phyloP scores from a whole-genome alignment of 2,888 invertebrate species.

The Agriotes lineatus region DNA sequence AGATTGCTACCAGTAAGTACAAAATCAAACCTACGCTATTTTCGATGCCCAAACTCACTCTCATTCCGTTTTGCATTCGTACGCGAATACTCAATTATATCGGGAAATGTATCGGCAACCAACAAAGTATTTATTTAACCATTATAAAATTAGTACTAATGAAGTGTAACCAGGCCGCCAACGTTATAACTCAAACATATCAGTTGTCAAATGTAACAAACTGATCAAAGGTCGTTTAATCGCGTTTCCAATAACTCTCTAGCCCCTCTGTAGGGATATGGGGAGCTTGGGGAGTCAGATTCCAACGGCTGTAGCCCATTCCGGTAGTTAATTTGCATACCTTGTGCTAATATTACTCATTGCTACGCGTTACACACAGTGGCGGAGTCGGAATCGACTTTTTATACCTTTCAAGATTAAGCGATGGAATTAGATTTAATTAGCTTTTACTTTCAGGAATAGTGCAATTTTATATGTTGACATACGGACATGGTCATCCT shows the following conservation, averaged over 20 bases:
- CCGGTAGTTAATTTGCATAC: constrained; percentile 57
- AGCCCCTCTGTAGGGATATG: constrained; percentile 36
- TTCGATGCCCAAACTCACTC: no score
- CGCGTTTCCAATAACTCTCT: constrained; percentile 53
- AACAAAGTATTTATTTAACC: constrained; percentile 21
- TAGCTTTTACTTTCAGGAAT: no score
- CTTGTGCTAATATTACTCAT: constrained; percentile 56
- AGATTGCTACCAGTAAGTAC: no score
- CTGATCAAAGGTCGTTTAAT: constrained; percentile 56
- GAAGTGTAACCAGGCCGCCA: constrained; percentile 49
- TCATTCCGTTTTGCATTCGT: no score
- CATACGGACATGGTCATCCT: background rate
- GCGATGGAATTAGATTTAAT: no score
- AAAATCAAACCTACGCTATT: background rate
- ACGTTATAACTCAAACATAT: constrained; percentile 51
- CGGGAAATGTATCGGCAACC: background rate
- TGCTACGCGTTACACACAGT: constrained; percentile 39
- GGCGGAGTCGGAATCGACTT: background rate
- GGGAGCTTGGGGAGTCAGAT: constrained; percentile 52
- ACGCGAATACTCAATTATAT: background rate
- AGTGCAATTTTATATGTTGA: no score
- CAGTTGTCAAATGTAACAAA: constrained; percentile 53
- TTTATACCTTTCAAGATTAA: no score
- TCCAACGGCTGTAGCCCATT: constrained; percentile 52
- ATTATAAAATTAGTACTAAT: constrained; percentile 41